These are phyloP conservation scores for Lerema accius DNA, from an alignment of 1,140 invertebrate species.

Conservation along the genomic window DNA sequence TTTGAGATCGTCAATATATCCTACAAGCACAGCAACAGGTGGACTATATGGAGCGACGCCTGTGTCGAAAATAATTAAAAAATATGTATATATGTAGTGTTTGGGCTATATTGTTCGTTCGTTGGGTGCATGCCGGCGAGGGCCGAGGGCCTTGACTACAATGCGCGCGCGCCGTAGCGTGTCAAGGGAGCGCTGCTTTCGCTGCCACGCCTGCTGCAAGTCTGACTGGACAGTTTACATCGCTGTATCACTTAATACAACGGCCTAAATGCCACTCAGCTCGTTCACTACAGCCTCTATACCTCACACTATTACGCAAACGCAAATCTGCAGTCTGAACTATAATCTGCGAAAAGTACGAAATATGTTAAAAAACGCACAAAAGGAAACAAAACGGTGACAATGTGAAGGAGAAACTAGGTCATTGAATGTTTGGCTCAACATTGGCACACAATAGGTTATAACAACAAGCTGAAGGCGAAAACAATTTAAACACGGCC, in stretches of 20 bases:
- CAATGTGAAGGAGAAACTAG: constrained; percentile 54
- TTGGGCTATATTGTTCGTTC: constrained; percentile 8
- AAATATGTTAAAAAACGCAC: constrained; percentile 37
- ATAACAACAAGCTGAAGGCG: constrained; percentile 65
- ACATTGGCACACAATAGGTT: constrained; percentile 67
- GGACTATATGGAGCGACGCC: too few species aligned
- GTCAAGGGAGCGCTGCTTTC: constrained; percentile 81
- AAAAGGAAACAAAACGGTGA: constrained; percentile 45
- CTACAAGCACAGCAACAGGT: too few species aligned
- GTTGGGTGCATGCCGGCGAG: constrained; percentile 48
- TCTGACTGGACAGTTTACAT: constrained; percentile 46
- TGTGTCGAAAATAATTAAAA: too few species aligned
- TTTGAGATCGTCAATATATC: too few species aligned
- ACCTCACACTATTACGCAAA: constrained; percentile 2
- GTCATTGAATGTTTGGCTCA: constrained; percentile 64
- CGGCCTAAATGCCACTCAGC: background rate
- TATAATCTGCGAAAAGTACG: constrained; percentile 8
- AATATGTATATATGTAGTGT: background rate
- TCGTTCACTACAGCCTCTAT: background rate
- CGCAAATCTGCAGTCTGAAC: background rate
- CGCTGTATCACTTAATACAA: constrained; percentile 39
- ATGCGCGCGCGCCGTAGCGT: constrained; percentile 78
- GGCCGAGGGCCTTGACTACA: constrained; percentile 75
- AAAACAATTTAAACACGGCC: constrained; percentile 69
- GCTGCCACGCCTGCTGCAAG: constrained; percentile 67